phyloP scores from a whole-genome alignment of 2,113 vertebrate genomes.

The Barnardius zonarius region DNA sequence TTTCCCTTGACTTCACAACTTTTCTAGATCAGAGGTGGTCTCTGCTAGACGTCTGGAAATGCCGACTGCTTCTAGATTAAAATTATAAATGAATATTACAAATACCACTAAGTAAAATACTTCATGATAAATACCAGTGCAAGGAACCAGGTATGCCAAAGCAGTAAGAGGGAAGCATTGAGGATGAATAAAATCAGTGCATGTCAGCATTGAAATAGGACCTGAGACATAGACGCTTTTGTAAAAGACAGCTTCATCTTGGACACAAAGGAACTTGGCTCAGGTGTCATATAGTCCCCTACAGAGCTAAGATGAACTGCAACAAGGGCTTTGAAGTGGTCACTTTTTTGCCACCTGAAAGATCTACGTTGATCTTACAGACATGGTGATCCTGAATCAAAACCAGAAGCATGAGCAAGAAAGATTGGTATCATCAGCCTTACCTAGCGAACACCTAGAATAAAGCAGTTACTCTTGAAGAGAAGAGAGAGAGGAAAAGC shows the following conservation, averaged over 20 bases:
- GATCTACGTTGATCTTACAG: neutral
- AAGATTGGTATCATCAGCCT: neutral
- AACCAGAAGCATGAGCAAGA: neutral
- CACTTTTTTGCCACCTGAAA: neutral
- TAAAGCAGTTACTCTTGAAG: neutral
- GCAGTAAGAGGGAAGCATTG: neutral
- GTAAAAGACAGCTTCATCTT: neutral
- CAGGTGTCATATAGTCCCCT: neutral
- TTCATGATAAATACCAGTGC: neutral
- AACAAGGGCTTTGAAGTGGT: neutral
- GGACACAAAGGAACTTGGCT: neutral
- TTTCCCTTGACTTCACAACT: neutral
- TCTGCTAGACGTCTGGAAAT: neutral
- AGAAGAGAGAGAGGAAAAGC: neutral
- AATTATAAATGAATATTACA: neutral
- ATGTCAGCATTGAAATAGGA: neutral
- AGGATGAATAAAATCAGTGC: neutral
- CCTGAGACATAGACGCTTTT: neutral
- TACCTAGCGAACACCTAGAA: neutral
- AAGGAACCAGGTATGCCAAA: neutral
- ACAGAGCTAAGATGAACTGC: neutral
- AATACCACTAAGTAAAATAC: neutral
- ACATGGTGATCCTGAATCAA: neutral
- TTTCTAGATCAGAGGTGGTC: neutral
- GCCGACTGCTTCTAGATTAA: neutral